Evolutionary conservation across 2,113 vertebrate species (phyloP), one percentile per base, ranked within the genome.

Genomic region (Triplophysa tibetana): DNA sequence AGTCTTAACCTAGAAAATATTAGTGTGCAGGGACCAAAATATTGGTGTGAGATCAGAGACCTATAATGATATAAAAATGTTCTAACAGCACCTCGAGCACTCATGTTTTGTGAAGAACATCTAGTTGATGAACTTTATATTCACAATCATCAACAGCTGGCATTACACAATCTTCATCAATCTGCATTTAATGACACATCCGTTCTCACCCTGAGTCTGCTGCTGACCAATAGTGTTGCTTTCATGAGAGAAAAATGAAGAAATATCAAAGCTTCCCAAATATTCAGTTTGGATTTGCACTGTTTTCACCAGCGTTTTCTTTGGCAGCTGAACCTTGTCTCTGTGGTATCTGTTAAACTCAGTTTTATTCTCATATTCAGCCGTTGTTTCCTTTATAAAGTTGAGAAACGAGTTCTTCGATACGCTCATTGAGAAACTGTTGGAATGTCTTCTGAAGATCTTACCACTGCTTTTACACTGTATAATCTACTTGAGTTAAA

Each of bases 291-390:
- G 5, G 50, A 17, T 54, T 21, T 19, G 9, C 8, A 63, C n/a
- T 0, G 1, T 48, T 75, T 62, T 43, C 45, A 38, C 73, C 13
- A 45, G 8, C 43, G 43, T 12, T 13, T 75, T 58, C 4, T 60
- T 62, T 29, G 73, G 73, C 73, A 75, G 73, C 73, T 75, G 58
- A 63, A 75, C 38, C 9, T 58, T n/a, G n/a, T 58, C 9, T 45
- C 19, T 48, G 13, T 72, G n/a, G 43, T 45, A 45, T 9, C 9
- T 11, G 43, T 11, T 70, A 8, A 24, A 61, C 33, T 43, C 33
- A 11, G 56, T 74, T 74, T 26, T 8, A 26, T 10, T 24, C 10
- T 75, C 48, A 29, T 58, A 48, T 63, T 41, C 2, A 54, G 26
- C 19, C n/a, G n/a, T 68, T 45, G 43, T 45, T 38, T 45, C 41